Percentiles rank a stretch among this genome's conserved stretches.
Evolutionary conservation across 2,113 vertebrate species (phyloP).

Genomic region (Platysteira castanea): DNA sequence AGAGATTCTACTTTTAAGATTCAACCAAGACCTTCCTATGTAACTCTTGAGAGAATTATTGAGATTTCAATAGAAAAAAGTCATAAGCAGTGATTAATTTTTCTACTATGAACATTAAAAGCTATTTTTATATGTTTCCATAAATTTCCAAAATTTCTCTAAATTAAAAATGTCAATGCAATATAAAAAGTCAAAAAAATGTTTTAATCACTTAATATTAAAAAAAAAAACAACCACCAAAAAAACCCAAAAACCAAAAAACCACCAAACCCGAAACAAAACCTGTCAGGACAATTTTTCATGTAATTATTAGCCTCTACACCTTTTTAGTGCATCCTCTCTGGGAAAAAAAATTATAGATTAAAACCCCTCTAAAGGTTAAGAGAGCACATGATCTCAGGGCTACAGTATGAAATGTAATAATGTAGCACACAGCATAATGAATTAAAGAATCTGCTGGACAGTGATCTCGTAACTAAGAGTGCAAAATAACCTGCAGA

Average conservation of each 20-base stretch:
- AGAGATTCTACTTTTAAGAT: neutral
- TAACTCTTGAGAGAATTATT: neutral
- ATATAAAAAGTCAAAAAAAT: neutral
- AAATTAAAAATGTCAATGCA: neutral
- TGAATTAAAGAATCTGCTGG: neutral
- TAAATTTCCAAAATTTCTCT: neutral
- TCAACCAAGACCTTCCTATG: neutral
- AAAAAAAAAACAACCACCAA: neutral
- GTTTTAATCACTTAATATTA: neutral
- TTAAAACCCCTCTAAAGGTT: neutral
- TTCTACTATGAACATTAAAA: neutral
- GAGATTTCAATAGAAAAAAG: neutral
- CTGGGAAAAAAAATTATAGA: neutral
- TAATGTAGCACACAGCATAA: neutral
- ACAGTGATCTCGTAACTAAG: neutral
- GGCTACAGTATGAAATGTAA: neutral
- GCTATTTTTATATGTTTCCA: neutral
- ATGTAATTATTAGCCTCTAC: neutral
- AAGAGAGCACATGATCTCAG: neutral
- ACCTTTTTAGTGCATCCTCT: neutral
- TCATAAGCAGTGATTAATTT: neutral
- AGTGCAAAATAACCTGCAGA: neutral
- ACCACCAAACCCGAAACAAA: neutral
- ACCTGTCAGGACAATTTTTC: neutral
- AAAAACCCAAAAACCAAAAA: no score